Evolutionary conservation across 2,888 invertebrate genomes (phyloP), one percentile per base, ranked within the genome.

Genomic region (Microplitis manilae): DNA sequence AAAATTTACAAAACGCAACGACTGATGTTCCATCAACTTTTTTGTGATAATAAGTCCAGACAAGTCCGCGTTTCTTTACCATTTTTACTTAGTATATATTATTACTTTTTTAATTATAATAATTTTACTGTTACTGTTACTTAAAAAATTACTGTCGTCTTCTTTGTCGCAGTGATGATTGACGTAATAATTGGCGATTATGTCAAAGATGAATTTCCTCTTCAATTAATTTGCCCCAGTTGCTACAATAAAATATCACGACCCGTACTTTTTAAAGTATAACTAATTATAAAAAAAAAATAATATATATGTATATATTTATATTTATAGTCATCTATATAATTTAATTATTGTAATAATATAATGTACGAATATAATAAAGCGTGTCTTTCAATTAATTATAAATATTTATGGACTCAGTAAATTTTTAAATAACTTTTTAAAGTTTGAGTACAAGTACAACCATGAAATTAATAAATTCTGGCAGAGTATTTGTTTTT

Each of bases 31-130:
- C 87, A 74, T 86, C 85, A 1, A 87, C 84, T 78, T 87, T 87
- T 77, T 87, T 87, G 75, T 85, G 85, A 60, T 86, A 88, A 77
- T 87, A 87, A 70, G 86, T 86, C 87, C 87, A 88, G 40, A 88
- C 86, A 20, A 86, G 84, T 77, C 87, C 87, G 4, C 83, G 83
- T 81, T 87, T 88, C 70, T 88, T 88, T 75, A 87, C 87, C 87
- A 88, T 87, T 68, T 59, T 84, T 30, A 41, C 41, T 39, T 8
- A 60, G 30, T 30, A 30, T 30, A 30, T 30, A 30, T 30, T 30
- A 30, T 30, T 30, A 2, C 4, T 30, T 30, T 30, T 30, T 30
- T 4, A 4, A 30, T 30, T 30, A 30, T 30, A 30, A 30, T 30
- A 30, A 30, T 30, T 30, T 30, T 30, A 30, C 30, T 30, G 30